Percentiles rank a stretch among this genome's conserved stretches.
Evolutionary conservation across 2,113 vertebrate genomes (phyloP).

Genomic region (Mola mola): DNA sequence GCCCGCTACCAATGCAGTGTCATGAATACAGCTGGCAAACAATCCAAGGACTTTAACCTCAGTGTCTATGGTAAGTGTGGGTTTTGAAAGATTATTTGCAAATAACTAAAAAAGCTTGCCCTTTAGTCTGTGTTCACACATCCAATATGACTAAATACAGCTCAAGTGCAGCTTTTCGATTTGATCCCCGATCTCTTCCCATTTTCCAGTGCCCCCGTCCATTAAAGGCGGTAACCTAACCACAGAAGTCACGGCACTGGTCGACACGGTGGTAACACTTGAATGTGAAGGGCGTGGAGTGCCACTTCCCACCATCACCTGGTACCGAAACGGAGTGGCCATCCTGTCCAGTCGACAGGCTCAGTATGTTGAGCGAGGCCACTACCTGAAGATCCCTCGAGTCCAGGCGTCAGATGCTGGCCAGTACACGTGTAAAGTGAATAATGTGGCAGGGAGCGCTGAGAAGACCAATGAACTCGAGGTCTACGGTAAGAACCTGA

Average conservation of each 20-base stretch:
- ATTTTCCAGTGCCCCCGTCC: conserved; percentile 87
- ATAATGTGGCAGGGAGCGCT: conserved; percentile 84
- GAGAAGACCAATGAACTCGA: conserved; percentile 89
- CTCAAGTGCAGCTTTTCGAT: not conserved
- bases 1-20: conserved; percentile 91
- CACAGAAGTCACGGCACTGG: conserved; percentile 82
- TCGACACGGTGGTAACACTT: conserved; percentile 84
- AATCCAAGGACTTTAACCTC: conserved; percentile 89
- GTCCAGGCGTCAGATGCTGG: conserved; percentile 87
- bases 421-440: conserved; percentile 85
- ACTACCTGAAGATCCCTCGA: conserved; percentile 87
- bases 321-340: conserved; percentile 86
- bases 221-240: conserved; percentile 92
- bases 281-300: conserved; percentile 92
- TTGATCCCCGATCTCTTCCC: not conserved
- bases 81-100: not conserved
- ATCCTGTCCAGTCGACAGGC: conserved; percentile 84
- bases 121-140: too few relatives aligned
- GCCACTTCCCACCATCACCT: conserved; percentile 89
- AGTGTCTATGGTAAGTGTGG: conserved; percentile 84
- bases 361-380: conserved; percentile 88
- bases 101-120: too few relatives aligned
- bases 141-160: not conserved
- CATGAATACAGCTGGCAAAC: conserved; percentile 89
- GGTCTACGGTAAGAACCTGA: conserved; percentile 85